Evolutionary conservation across 1,140 invertebrate genomes (phyloP).

Genomic region (Hesperophylax magnus): DNA sequence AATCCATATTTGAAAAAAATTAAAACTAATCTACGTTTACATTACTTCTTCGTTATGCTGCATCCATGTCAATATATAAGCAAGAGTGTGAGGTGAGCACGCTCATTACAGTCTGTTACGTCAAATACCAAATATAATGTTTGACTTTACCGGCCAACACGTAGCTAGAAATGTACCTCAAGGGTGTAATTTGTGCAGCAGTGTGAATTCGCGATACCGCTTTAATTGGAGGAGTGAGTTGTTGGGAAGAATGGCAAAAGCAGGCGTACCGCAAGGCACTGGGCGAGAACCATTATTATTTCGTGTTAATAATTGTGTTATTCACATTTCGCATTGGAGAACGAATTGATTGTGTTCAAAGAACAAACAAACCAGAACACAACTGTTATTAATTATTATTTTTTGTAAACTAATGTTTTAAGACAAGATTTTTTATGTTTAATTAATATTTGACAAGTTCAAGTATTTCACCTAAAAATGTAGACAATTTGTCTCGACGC

Average conservation of each 20-base stretch:
- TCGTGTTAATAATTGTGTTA: neutral
- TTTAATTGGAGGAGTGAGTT: constrained; percentile 27
- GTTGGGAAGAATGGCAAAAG: constrained; percentile 1
- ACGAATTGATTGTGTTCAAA: neutral
- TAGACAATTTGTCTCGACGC: too few relatives aligned
- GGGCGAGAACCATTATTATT: neutral
- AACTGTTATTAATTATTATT: neutral
- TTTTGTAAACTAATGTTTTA: too few relatives aligned
- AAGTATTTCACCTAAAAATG: too few relatives aligned
- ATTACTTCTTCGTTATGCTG: too few relatives aligned
- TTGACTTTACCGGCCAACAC: constrained; percentile 27
- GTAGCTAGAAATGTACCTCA: neutral
- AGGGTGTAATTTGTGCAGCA: constrained; percentile 22
- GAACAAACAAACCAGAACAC: neutral
- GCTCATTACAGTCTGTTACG: constrained; percentile 33
- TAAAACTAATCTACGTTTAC: too few relatives aligned
- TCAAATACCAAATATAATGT: constrained; percentile 49
- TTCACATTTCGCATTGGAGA: neutral
- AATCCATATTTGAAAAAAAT: too few relatives aligned
- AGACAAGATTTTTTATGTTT: too few relatives aligned
- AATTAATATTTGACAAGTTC: too few relatives aligned
- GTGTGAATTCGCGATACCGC: constrained; percentile 45
- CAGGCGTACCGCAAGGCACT: neutral
- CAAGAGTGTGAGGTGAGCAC: neutral
- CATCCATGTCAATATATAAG: neutral